phyloP scores from a whole-genome alignment of 2,888 invertebrate genomes.

The Aporophyla lueneburgensis region DNA sequence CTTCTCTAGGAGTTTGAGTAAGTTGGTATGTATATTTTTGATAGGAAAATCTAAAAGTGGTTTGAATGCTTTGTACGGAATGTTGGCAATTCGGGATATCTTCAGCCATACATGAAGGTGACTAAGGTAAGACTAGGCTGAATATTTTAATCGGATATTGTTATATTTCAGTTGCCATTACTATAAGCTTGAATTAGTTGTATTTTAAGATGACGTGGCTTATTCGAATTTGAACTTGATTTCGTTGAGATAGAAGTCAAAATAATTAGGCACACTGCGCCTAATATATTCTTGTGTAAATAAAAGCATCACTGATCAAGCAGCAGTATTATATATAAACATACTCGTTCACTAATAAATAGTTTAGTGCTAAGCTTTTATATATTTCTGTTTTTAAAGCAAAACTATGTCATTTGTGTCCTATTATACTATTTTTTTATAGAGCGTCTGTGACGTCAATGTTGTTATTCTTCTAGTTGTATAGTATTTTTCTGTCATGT shows the following conservation, averaged over 20 bases:
- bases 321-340: constrained; percentile 7
- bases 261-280: neutral
- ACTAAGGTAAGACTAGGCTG: constrained; percentile 8
- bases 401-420: constrained; percentile 14
- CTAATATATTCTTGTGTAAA: neutral
- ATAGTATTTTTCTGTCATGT: constrained; percentile 31
- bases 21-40: constrained; percentile 48
- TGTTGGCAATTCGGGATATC: neutral
- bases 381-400: constrained; percentile 26
- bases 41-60: constrained; percentile 18
- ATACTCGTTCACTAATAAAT: constrained; percentile 10
- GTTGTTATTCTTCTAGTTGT: constrained; percentile 23
- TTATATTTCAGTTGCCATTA: constrained; percentile 20
- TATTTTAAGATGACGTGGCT: neutral
- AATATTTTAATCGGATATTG: neutral
- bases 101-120: neutral
- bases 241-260: neutral
- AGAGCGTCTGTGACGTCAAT: constrained; percentile 18
- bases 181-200: neutral
- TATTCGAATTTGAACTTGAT: neutral
- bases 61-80: neutral
- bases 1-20: constrained; percentile 3
- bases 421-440: neutral
- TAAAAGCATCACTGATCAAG: neutral
- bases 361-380: constrained; percentile 33